These are phyloP conservation scores for Styela clava DNA, from an alignment of 23 tunicate species.

Conservation along the genomic window DNA sequence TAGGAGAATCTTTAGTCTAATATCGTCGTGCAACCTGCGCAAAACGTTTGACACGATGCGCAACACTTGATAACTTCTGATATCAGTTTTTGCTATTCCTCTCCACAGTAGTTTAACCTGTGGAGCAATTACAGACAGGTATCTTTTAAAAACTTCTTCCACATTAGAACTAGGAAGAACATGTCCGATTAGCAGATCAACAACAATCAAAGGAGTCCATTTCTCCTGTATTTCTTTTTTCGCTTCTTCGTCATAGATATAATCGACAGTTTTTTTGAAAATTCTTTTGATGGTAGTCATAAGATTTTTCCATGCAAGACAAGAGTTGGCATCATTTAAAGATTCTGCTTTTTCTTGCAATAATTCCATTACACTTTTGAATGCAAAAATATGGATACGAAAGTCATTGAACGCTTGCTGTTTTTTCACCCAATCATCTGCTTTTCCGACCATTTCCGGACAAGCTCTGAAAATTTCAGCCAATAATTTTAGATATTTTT, in stretches of 20 bases:
- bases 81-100: slow-evolving; percentile 4
- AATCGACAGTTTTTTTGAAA: slow-evolving; percentile 6
- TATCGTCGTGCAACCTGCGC: slow-evolving; percentile 29
- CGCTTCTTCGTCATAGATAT: slow-evolving; percentile 2
- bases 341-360: slow-evolving; percentile 26
- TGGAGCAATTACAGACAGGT: slow-evolving; percentile 46
- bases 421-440: slow-evolving; percentile 27
- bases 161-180: slow-evolving; percentile 39
- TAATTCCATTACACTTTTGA: slow-evolving; percentile 20
- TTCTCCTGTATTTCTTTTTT: neutral
- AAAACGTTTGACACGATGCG: slow-evolving; percentile 36
- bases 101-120: slow-evolving; percentile 39
- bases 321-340: slow-evolving; percentile 26
- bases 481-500: slow-evolving; percentile 19
- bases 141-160: slow-evolving; percentile 10
- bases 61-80: slow-evolving; percentile 31
- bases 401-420: slow-evolving; percentile 8
- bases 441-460: slow-evolving; percentile 19
- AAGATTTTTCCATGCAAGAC: slow-evolving; percentile 38
- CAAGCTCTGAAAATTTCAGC: slow-evolving; percentile 27
- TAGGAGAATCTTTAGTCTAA: slow-evolving; percentile 35
- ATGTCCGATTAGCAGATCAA: slow-evolving; percentile 51
- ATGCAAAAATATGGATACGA: slow-evolving; percentile 33
- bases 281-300: slow-evolving; percentile 29
- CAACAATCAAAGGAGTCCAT: slow-evolving; percentile 52